These are phyloP conservation scores for Macrotus californicus DNA, from an alignment of 2,113 vertebrate genomes.

Conservation along the genomic window DNA sequence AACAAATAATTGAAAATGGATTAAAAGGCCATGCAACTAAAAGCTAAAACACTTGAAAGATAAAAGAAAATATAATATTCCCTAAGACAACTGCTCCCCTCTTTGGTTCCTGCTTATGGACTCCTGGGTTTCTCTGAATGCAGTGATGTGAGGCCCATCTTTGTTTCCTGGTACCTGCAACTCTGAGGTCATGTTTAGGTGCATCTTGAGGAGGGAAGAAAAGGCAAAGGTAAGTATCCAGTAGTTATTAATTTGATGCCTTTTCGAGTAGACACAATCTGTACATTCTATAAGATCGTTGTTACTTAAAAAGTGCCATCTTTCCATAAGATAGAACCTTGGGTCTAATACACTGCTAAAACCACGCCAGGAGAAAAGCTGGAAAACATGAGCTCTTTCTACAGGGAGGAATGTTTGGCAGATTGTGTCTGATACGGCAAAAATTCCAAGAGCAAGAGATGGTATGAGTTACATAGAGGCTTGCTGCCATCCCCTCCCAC, in stretches of 20 bases:
- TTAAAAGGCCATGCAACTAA: conserved; percentile 35
- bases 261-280: not conserved
- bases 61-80: not conserved
- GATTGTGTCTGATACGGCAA: not conserved
- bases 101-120: not conserved
- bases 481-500: not conserved
- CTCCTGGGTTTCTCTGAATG: not conserved
- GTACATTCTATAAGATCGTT: not conserved
- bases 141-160: not conserved
- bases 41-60: conserved; percentile 16
- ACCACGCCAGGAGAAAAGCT: not conserved
- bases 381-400: not conserved
- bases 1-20: not conserved
- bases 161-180: not conserved
- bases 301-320: not conserved
- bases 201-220: not conserved
- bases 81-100: not conserved
- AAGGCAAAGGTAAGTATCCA: not conserved
- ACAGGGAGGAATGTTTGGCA: not conserved
- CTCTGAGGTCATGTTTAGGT: not conserved
- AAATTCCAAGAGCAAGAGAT: not conserved
- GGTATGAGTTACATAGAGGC: not conserved
- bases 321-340: not conserved
- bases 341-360: not conserved
- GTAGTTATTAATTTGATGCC: not conserved